These are phyloP conservation scores for Luidia sarsii DNA, from an alignment of 53 echinoderm and acorn worm genomes.

Conservation along the genomic window DNA sequence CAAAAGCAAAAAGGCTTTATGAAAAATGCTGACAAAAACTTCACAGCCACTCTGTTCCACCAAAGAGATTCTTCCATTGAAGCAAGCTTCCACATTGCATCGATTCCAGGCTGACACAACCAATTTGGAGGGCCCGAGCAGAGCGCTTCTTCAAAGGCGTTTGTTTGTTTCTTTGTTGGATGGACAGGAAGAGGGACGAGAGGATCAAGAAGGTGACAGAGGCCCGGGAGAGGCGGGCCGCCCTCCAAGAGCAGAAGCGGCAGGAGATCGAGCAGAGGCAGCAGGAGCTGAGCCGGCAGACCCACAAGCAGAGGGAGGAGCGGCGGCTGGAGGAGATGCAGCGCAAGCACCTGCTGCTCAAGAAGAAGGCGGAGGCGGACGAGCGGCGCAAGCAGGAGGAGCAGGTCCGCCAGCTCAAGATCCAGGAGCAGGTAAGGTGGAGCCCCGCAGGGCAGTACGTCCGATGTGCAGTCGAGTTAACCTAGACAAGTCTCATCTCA, in stretches of 20 bases:
- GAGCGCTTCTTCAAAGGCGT: too few relatives aligned
- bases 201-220: slow-evolving; percentile 66
- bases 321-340: slow-evolving; percentile 69
- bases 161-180: slow-evolving; percentile 28
- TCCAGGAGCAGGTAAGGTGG: slow-evolving; percentile 70
- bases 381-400: slow-evolving; percentile 75
- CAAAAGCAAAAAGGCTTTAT: too few relatives aligned
- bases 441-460: too few relatives aligned
- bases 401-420: slow-evolving; percentile 56
- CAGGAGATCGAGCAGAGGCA: slow-evolving; percentile 31
- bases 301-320: slow-evolving; percentile 69
- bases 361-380: slow-evolving; percentile 85
- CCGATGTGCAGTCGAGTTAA: too few relatives aligned
- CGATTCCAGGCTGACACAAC: too few relatives aligned
- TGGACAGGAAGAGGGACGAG: slow-evolving; percentile 72
- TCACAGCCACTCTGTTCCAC: too few relatives aligned
- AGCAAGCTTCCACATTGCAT: too few relatives aligned
- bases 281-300: slow-evolving; percentile 44
- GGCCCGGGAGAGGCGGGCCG: slow-evolving; percentile 60
- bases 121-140: too few relatives aligned
- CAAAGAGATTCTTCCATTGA: too few relatives aligned
- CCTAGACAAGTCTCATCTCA: too few relatives aligned
- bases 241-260: slow-evolving; percentile 46
- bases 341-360: slow-evolving; percentile 56
- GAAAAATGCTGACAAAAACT: too few relatives aligned